Base-by-base conservation (phyloP, 2,797 vertebrate species). In the Rhinatrema bivittatum region DNA sequence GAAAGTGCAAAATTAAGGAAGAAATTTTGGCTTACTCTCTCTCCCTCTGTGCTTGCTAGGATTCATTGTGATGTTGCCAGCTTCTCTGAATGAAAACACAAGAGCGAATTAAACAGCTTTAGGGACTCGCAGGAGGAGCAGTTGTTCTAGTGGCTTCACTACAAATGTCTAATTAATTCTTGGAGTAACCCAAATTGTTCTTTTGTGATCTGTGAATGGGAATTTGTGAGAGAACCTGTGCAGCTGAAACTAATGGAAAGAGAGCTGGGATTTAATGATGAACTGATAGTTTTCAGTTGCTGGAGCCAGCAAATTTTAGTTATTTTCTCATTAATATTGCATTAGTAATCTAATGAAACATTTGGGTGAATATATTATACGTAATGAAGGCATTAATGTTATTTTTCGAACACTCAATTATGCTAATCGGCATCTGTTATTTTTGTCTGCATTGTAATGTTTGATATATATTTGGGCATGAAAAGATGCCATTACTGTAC, bases 321-420 rank as follows among this genome's bases (percentile, higher is more conserved):
- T 74, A 74, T 73, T 69, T 64, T 61, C 78, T 82, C 68, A 79
- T 82, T 82, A 83, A 84, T 86, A 79, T 79, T 82, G 36, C 60
- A 84, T 84, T 76, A 70, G 7, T 2, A 65, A 64, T 42, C 62
- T 77, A 84, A 82, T 83, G 76, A 81, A 82, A 83, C 79, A 83
- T 82, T 83, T 81, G 74, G 62, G 44, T 78, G 80, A 83, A 83
- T 85, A 75, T 74, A 75, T 85, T 80, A 77, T 70, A 61, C 83
- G 59, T 70, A 79, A 84, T 78, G 75, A 62, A 82, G 69, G 68
- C 71, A 75, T 79, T 78, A 72, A 75, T 76, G 74, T 65, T 82
- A 75, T 71, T 78, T 79, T 68, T 78, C 10, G 29, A 72, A 70
- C 54, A 63, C 55, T 78, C 65, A 68, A 49, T 81, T 83, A 81